phyloP scores from a whole-genome alignment of 2,113 vertebrate genomes.

The Neofelis nebulosa region DNA sequence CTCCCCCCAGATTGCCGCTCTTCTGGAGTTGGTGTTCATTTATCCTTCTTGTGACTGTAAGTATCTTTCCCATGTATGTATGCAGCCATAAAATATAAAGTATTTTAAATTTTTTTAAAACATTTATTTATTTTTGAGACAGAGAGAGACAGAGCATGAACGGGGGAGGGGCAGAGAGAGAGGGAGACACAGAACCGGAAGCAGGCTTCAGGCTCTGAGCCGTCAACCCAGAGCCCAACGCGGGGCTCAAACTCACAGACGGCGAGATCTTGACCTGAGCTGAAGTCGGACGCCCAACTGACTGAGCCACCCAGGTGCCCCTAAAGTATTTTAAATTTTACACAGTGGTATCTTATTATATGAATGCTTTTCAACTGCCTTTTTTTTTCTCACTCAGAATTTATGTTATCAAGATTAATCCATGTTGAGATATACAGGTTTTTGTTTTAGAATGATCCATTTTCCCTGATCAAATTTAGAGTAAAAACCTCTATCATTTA shows the following conservation, averaged over 20 bases:
- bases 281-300: no score
- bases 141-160: no score
- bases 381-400: neutral
- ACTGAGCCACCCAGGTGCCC: no score
- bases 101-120: neutral
- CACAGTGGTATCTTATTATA: neutral
- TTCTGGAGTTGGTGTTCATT: neutral
- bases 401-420: neutral
- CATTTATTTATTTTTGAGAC: no score
- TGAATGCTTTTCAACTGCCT: neutral
- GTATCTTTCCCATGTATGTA: neutral
- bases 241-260: no score
- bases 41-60: neutral
- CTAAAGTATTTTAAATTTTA: neutral
- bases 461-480: neutral
- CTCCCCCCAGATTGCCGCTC: neutral
- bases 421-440: neutral
- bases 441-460: neutral
- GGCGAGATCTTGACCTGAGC: rapidly evolving
- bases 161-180: no score
- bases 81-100: neutral
- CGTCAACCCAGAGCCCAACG: no score
- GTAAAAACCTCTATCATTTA: neutral
- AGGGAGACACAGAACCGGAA: no score
- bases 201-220: no score